These are phyloP conservation scores for Lacanobia oleracea DNA, from an alignment of 2,888 invertebrate genomes.

Conservation along the genomic window DNA sequence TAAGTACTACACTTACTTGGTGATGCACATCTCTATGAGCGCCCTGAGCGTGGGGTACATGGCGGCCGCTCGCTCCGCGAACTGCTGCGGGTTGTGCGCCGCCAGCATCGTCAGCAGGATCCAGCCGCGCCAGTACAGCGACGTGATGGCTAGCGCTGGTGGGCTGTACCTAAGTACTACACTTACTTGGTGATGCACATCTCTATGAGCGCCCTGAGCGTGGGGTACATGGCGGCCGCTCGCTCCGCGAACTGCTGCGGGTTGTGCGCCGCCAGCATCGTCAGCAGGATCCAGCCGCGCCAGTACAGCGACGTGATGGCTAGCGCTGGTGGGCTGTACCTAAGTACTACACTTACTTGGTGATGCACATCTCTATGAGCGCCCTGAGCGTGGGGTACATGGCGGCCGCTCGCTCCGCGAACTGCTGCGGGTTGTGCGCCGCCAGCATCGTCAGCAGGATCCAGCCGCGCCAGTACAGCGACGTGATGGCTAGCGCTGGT, in stretches of 20 bases:
- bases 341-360: conserved; percentile 59
- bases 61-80: too few relatives aligned
- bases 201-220: conserved; percentile 97
- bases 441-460: conserved; percentile 1
- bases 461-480: background rate
- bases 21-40: too few relatives aligned
- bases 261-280: conserved; percentile 98
- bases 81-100: background rate
- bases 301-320: conserved; percentile 98
- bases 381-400: background rate
- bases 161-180: background rate
- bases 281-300: conserved; percentile 96
- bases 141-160: background rate
- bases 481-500: conserved; percentile 85
- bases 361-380: background rate
- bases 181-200: conserved; percentile 98
- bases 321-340: conserved; percentile 95
- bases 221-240: conserved; percentile 97
- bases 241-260: conserved; percentile 96
- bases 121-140: background rate
- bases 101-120: conserved; percentile 1
- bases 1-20: too few relatives aligned
- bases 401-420: background rate
- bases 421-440: background rate
- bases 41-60: too few relatives aligned